A percentile compares a stretch with the other conserved stretches of the same genome.
Conservation (phyloP, 2,113 vertebrate genomes). For the Parotia lawesii region DNA sequence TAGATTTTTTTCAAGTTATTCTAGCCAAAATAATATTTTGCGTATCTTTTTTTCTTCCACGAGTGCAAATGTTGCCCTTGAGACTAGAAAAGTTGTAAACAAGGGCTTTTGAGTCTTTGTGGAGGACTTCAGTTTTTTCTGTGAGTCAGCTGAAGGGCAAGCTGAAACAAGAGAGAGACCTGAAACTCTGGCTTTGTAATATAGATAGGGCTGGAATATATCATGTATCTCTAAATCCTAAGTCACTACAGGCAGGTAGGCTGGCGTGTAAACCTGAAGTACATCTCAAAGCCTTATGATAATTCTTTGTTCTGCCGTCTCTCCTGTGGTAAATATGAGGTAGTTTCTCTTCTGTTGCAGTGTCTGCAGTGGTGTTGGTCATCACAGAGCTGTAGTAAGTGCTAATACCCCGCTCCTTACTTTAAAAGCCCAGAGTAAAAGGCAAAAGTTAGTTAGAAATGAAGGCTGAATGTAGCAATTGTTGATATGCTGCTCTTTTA, state of each 20-base stretch:
- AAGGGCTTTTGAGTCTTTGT: not conserved
- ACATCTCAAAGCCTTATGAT: not conserved
- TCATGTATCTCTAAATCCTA: not conserved
- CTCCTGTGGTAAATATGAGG: not conserved
- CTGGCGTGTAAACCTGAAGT: not conserved
- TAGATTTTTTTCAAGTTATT: not conserved
- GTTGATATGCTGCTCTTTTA: not conserved
- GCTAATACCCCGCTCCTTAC: not conserved
- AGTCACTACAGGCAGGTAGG: not conserved
- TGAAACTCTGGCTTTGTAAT: not conserved
- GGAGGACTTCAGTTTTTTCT: not conserved
- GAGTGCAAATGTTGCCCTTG: not conserved
- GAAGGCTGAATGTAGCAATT: not conserved
- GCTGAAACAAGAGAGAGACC: not conserved
- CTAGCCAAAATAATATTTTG: not conserved
- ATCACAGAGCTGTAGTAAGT: not conserved
- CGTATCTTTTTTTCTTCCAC: accelerated
- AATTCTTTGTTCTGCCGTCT: not conserved
- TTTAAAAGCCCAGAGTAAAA: not conserved
- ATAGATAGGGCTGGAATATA: not conserved
- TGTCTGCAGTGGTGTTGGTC: not conserved
- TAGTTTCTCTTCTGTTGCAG: not conserved
- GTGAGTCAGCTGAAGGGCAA: not conserved
- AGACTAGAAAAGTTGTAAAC: not conserved
- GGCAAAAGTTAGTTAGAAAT: not conserved